These are phyloP conservation scores for Aphis gossypii DNA, from an alignment of 1,140 invertebrate species.

Conservation along the genomic window DNA sequence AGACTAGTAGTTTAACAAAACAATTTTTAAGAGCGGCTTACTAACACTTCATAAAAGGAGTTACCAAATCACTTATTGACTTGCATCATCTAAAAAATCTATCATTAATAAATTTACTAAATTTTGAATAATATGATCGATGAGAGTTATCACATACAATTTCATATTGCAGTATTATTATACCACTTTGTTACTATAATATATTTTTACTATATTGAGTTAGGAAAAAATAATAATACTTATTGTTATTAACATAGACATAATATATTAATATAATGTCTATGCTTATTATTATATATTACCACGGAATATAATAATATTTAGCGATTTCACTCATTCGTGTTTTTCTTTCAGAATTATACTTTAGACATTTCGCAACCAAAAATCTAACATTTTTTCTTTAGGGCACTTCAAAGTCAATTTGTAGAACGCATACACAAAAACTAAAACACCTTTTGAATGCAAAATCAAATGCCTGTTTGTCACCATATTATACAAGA, in stretches of 20 bases:
- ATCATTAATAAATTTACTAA: no score
- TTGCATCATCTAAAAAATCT: no score
- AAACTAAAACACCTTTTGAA: conserved; percentile 15
- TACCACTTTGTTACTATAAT: neutral
- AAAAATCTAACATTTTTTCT: neutral
- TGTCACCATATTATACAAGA: neutral
- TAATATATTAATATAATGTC: no score
- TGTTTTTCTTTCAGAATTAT: conserved; percentile 24
- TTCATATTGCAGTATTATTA: neutral
- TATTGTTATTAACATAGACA: neutral
- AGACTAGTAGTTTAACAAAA: neutral
- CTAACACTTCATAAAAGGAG: neutral
- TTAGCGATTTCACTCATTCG: conserved; percentile 3
- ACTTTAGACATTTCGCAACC: conserved; percentile 5
- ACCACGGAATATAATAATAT: neutral
- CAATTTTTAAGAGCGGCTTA: neutral
- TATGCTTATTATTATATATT: no score
- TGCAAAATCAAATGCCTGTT: neutral
- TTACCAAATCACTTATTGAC: neutral
- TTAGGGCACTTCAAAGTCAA: conserved; percentile 4
- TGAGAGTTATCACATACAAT: no score
- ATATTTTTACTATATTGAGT: neutral
- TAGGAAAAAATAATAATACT: neutral
- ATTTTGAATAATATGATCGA: no score
- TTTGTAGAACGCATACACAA: neutral